A percentile compares a stretch with the other conserved stretches of the same genome.
These are phyloP conservation scores for Argyra leucocephala DNA, from an alignment of 2,888 invertebrate species.

Conservation along the genomic window DNA sequence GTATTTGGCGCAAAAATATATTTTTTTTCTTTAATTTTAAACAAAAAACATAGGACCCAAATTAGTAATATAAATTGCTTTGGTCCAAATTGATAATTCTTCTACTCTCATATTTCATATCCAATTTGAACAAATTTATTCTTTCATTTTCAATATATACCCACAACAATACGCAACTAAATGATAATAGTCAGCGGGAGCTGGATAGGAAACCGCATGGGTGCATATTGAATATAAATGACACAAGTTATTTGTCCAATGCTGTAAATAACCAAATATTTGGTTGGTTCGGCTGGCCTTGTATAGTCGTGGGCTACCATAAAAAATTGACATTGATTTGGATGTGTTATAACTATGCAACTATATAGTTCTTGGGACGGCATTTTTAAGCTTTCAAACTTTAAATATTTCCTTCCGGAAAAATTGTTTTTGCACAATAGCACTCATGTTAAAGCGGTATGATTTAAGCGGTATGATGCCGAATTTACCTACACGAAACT, in stretches of 20 bases:
- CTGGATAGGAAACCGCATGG: constrained; percentile 74
- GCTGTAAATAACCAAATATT: constrained; percentile 74
- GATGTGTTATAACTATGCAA: constrained; percentile 75
- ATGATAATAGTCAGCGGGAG: constrained; percentile 81
- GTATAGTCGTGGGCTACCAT: constrained; percentile 61
- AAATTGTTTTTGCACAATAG: constrained; percentile 87
- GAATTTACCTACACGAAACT: not conserved
- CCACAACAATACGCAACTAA: constrained; percentile 66
- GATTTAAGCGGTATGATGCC: no score
- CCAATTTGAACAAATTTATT: constrained; percentile 40
- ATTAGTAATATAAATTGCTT: no score
- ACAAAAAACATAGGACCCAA: constrained; percentile 70
- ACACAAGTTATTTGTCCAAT: constrained; percentile 71
- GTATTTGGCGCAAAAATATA: no score
- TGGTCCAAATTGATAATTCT: constrained; percentile 49
- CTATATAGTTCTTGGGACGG: constrained; percentile 79
- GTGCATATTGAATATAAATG: constrained; percentile 78
- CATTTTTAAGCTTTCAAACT: constrained; percentile 57
- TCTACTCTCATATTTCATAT: constrained; percentile 45
- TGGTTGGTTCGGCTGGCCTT: constrained; percentile 80
- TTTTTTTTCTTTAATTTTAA: no score
- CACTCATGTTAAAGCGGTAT: constrained; percentile 68
- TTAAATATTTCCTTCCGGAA: constrained; percentile 34
- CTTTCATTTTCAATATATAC: constrained; percentile 38
- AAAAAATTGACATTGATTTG: constrained; percentile 80